Evolutionary conservation across 2,797 vertebrate genomes (phyloP).

Genomic region (Chaetodon trifasciatus): DNA sequence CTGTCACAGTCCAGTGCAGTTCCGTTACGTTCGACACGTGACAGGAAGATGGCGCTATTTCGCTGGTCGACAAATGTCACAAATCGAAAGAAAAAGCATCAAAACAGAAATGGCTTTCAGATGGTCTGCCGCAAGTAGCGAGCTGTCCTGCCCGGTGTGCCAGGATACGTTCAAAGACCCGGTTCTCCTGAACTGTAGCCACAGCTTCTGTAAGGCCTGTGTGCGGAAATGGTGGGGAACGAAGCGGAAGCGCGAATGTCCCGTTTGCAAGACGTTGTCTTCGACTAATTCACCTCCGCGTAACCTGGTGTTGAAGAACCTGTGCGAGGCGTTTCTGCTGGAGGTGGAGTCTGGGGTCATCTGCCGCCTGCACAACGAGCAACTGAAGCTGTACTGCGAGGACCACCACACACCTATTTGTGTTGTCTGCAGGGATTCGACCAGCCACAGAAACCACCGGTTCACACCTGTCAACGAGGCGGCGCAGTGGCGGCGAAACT

Average conservation of each 20-base stretch:
- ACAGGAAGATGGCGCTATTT: neutral
- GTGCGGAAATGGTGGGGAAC: neutral
- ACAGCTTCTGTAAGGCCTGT: slow-evolving; percentile 16
- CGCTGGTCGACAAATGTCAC: neutral
- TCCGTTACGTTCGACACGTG: too few species aligned
- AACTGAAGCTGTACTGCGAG: slow-evolving; percentile 20
- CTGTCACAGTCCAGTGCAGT: too few species aligned
- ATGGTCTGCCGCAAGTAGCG: rapidly evolving
- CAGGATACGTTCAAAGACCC: slow-evolving; percentile 10
- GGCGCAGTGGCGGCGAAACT: rapidly evolving
- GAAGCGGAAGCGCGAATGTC: rapidly evolving
- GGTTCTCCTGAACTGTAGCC: slow-evolving; percentile 11
- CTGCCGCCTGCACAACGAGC: slow-evolving; percentile 19
- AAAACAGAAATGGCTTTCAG: neutral
- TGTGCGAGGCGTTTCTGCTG: slow-evolving; percentile 11
- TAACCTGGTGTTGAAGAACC: slow-evolving; percentile 24
- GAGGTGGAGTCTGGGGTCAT: neutral
- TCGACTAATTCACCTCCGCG: rapidly evolving
- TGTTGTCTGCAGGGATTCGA: neutral
- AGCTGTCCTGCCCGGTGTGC: slow-evolving; percentile 25
- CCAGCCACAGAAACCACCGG: rapidly evolving
- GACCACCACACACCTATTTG: slow-evolving; percentile 8
- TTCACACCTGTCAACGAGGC: neutral
- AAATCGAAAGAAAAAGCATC: too few species aligned
- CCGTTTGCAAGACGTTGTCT: neutral